Percentiles rank a stretch among this genome's conserved stretches.
These are phyloP conservation scores for Dascillus cervinus DNA, from an alignment of 2,888 invertebrate species.

Conservation along the genomic window DNA sequence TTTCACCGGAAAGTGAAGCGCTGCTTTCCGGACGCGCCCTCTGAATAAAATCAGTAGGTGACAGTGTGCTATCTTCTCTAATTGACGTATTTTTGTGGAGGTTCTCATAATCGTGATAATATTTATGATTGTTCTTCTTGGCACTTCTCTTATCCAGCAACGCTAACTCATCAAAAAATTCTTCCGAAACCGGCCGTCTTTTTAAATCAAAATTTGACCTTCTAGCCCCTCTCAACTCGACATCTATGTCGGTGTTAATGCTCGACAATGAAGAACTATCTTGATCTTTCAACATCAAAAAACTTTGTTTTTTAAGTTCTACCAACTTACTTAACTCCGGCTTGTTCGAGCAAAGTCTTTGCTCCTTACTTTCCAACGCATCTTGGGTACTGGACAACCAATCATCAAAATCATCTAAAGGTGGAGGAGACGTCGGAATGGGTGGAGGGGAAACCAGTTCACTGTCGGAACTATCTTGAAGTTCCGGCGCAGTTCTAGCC, in stretches of 20 bases:
- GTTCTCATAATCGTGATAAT: slow-evolving; percentile 35
- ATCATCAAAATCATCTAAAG: slow-evolving; percentile 59
- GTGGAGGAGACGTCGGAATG: slow-evolving; percentile 67
- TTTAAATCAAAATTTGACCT: slow-evolving; percentile 43
- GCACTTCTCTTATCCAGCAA: slow-evolving; percentile 45
- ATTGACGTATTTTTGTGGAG: slow-evolving; percentile 19
- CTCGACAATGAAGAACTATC: slow-evolving; percentile 27
- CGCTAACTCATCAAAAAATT: slow-evolving; percentile 62
- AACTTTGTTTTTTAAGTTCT: slow-evolving; percentile 19
- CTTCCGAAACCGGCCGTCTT: slow-evolving; percentile 66
- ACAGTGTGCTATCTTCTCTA: slow-evolving; percentile 18
- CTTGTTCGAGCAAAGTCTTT: too few species aligned
- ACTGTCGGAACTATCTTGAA: slow-evolving; percentile 74
- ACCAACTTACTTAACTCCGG: slow-evolving; percentile 15
- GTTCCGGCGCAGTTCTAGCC: slow-evolving; percentile 55
- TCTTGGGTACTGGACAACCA: slow-evolving; percentile 7
- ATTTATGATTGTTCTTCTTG: slow-evolving; percentile 1
- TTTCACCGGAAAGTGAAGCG: slow-evolving; percentile 32
- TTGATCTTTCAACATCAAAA: slow-evolving; percentile 19
- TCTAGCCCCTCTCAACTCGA: slow-evolving; percentile 30
- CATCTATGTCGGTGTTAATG: slow-evolving; percentile 38
- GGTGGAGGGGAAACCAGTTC: slow-evolving; percentile 74
- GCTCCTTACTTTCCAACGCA: slow-evolving; percentile 9
- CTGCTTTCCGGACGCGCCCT: slow-evolving; percentile 31
- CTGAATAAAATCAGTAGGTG: slow-evolving; percentile 28